Evolutionary conservation across 2,888 invertebrate genomes (phyloP).

Genomic region (Macaria notata): DNA sequence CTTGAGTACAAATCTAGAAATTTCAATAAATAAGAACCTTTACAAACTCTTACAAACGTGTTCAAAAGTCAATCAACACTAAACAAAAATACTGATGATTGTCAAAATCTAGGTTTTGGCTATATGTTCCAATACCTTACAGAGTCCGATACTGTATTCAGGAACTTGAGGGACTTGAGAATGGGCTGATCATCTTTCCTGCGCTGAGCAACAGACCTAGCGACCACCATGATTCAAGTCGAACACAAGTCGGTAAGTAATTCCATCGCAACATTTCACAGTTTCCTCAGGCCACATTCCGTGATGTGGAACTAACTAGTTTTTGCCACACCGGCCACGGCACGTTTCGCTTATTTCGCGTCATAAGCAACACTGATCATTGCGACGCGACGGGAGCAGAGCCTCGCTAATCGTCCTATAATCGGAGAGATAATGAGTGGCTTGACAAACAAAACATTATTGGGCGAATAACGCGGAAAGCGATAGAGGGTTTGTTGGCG

Average conservation of each 20-base stretch:
- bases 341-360: conserved; percentile 34
- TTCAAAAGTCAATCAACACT: too few relatives aligned
- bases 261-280: conserved; percentile 18
- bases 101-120: too few relatives aligned
- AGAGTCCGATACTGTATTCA: conserved; percentile 42
- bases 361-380: conserved; percentile 53
- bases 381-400: conserved; percentile 5
- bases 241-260: neutral
- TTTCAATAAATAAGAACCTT: too few relatives aligned
- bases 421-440: conserved; percentile 46
- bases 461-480: conserved; percentile 5
- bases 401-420: conserved; percentile 44
- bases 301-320: conserved; percentile 32
- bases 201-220: conserved; percentile 25
- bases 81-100: too few relatives aligned
- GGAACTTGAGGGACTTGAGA: conserved; percentile 38
- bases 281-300: conserved; percentile 3
- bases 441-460: conserved; percentile 35
- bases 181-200: conserved; percentile 32
- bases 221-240: conserved; percentile 20
- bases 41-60: too few relatives aligned
- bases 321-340: conserved; percentile 26
- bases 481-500: neutral
- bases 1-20: too few relatives aligned
- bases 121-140: conserved; percentile 39